Percentiles rank a stretch among this genome's conserved stretches.
Evolutionary conservation across 2,113 vertebrate genomes (phyloP).

Genomic region (Barnardius zonarius): DNA sequence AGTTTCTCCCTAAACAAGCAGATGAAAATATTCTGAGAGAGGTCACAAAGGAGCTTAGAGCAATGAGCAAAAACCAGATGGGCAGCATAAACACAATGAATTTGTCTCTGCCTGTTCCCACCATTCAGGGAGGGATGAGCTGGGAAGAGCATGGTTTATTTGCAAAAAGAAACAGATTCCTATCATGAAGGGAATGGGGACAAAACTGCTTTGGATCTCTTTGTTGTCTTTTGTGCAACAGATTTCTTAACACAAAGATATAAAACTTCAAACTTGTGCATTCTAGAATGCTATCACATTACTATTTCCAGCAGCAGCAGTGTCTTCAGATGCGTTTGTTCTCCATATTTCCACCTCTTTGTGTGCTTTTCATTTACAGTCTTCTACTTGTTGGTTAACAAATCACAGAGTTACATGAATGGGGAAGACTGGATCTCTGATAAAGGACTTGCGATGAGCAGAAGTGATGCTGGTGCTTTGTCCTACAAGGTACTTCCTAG

Average conservation of each 20-base stretch:
- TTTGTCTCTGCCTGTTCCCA: conserved; percentile 6
- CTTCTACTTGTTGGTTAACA: neutral
- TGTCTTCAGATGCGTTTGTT: neutral
- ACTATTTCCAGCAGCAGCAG: neutral
- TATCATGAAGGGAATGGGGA: neutral
- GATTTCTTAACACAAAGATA: neutral
- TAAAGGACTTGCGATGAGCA: neutral
- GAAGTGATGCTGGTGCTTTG: neutral
- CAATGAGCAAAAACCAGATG: conserved; percentile 33
- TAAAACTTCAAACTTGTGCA: neutral
- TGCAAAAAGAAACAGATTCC: neutral
- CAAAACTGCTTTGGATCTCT: neutral
- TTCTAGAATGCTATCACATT: neutral
- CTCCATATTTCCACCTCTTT: neutral
- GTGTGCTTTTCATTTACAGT: neutral
- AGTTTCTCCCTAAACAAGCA: conserved; percentile 27
- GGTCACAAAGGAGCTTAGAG: conserved; percentile 36
- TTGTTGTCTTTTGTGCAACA: neutral
- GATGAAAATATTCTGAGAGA: conserved; percentile 44
- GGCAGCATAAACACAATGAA: neutral
- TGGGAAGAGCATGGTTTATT: neutral
- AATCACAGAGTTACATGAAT: neutral
- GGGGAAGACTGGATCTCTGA: neutral
- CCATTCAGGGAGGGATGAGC: neutral
- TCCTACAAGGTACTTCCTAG: neutral